phyloP scores from a whole-genome alignment of 2,113 vertebrate species.

The Pteruthius melanotis region DNA sequence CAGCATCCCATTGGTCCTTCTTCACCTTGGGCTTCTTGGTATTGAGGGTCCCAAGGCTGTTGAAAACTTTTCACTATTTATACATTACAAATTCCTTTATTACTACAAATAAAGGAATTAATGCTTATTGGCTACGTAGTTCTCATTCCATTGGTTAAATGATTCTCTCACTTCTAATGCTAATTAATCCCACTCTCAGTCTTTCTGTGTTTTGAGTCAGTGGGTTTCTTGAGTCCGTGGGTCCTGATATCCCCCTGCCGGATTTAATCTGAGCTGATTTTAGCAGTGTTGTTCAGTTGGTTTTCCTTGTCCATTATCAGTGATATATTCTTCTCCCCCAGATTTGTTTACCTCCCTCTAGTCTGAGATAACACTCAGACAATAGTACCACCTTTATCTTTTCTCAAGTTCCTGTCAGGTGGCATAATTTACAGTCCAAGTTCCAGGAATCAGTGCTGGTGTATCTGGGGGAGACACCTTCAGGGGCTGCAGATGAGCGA shows the following conservation, averaged over 20 bases:
- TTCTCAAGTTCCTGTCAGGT: not conserved
- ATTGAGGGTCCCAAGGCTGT: not conserved
- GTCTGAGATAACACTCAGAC: not conserved
- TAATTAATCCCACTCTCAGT: not conserved
- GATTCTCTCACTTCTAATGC: not conserved
- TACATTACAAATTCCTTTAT: too few relatives aligned
- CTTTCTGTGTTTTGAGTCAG: not conserved
- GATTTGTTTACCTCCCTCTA: not conserved
- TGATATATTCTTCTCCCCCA: not conserved
- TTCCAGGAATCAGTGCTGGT: not conserved
- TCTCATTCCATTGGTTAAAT: not conserved
- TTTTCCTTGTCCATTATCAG: not conserved
- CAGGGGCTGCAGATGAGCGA: rapidly evolving
- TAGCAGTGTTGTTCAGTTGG: not conserved
- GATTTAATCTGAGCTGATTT: not conserved
- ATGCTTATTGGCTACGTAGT: not conserved
- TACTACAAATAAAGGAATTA: not conserved
- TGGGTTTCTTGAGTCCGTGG: not conserved
- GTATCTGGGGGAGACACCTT: not conserved
- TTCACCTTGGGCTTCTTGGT: not conserved
- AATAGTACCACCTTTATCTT: not conserved
- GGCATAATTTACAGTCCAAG: not conserved
- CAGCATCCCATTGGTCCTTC: not conserved
- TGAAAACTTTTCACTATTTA: not conserved
- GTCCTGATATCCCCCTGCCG: not conserved